Conservation (phyloP, 2,113 vertebrate genomes). For the Pongo abelii region DNA sequence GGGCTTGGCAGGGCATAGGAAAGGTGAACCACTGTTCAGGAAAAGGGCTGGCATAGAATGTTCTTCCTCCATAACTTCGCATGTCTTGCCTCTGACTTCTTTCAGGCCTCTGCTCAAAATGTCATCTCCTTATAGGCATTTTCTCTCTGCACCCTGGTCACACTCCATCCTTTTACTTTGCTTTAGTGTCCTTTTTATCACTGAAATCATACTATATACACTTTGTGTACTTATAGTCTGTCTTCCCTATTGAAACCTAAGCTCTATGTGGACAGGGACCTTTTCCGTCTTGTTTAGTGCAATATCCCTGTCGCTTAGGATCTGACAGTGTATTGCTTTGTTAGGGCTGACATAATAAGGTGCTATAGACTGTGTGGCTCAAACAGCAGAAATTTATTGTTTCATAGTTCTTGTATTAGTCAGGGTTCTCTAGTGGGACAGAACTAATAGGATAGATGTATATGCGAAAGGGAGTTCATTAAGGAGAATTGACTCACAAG, state of each 20-base stretch:
- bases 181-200: background rate
- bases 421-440: no score
- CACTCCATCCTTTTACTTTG: background rate
- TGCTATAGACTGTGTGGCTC: background rate
- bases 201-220: background rate
- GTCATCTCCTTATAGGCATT: background rate
- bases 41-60: no score
- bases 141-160: background rate
- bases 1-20: no score
- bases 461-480: no score
- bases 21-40: no score
- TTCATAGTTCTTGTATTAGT: no score
- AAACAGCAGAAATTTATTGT: background rate
- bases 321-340: background rate
- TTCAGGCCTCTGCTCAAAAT: background rate
- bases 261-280: background rate
- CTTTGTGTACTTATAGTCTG: background rate
- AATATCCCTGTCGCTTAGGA: rapidly evolving
- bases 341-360: background rate
- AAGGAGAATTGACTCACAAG: no score
- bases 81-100: background rate
- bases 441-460: no score
- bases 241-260: background rate
- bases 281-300: background rate
- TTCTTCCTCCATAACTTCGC: background rate